These are phyloP conservation scores for Cryptoprocta ferox DNA, from an alignment of 2,797 vertebrate genomes.

Conservation along the genomic window DNA sequence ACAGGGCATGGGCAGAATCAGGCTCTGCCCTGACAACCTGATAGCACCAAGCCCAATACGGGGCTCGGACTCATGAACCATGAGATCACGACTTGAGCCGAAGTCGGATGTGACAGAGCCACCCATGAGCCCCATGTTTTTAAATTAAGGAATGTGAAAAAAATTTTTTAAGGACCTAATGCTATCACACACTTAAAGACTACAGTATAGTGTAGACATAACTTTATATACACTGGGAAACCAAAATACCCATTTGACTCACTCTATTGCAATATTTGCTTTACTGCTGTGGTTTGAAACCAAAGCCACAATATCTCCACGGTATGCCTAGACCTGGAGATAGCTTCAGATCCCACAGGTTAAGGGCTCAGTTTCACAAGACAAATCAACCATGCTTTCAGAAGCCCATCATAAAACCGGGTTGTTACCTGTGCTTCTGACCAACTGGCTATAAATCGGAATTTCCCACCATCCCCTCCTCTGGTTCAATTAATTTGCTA, in stretches of 20 bases:
- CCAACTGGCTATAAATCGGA: not conserved
- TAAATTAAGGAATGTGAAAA: not conserved
- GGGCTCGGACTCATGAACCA: no score
- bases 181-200: not conserved
- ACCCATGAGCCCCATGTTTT: not conserved
- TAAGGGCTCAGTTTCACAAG: not conserved
- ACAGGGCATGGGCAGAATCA: no score
- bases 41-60: no score
- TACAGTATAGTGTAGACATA: not conserved
- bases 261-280: not conserved
- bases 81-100: no score
- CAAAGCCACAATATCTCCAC: not conserved
- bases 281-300: not conserved
- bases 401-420: not conserved
- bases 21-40: no score
- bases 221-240: not conserved
- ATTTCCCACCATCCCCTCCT: not conserved
- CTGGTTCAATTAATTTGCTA: not conserved
- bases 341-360: not conserved
- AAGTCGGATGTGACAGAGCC: no score
- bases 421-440: not conserved
- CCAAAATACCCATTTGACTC: not conserved
- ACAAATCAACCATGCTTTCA: not conserved
- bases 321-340: not conserved
- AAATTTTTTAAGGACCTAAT: not conserved